Conservation (phyloP, 2,888 invertebrate genomes). For the Parelbella ahira region DNA sequence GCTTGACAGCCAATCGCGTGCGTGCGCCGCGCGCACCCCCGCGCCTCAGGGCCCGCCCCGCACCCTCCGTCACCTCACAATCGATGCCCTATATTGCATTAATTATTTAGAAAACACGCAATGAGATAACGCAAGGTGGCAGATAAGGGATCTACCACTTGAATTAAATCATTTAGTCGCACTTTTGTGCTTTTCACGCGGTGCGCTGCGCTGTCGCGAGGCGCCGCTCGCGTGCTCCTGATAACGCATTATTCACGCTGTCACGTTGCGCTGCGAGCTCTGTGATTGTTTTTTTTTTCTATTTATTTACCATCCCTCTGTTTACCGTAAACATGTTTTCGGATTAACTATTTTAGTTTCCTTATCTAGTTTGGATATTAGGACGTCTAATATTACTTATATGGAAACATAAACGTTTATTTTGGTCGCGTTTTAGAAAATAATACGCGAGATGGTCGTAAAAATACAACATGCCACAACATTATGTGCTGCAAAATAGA, state of each 20-base stretch:
- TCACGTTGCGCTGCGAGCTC: conserved; percentile 38
- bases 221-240: conserved; percentile 37
- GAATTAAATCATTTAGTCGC: conserved; percentile 67
- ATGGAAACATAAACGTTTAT: conserved; percentile 17
- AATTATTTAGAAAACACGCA: conserved; percentile 82
- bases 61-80: conserved; percentile 76
- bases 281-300: conserved; percentile 37
- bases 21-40: conserved; percentile 79
- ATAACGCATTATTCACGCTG: conserved; percentile 60
- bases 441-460: conserved; percentile 22
- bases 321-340: conserved; percentile 29
- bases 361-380: conserved; percentile 21
- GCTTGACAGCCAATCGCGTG: conserved; percentile 74
- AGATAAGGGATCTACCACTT: conserved; percentile 74
- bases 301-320: conserved; percentile 26
- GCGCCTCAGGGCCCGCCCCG: conserved; percentile 59
- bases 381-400: conserved; percentile 17
- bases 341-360: conserved; percentile 17
- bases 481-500: conserved; percentile 24
- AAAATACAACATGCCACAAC: conserved; percentile 25
- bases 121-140: conserved; percentile 80
- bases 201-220: conserved; percentile 31
- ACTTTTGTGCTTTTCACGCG: conserved; percentile 31
- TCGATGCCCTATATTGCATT: conserved; percentile 82
- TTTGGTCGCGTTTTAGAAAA: conserved; percentile 20